phyloP scores from a whole-genome alignment of 2,113 vertebrate species.

The Percopsis transmontana region DNA sequence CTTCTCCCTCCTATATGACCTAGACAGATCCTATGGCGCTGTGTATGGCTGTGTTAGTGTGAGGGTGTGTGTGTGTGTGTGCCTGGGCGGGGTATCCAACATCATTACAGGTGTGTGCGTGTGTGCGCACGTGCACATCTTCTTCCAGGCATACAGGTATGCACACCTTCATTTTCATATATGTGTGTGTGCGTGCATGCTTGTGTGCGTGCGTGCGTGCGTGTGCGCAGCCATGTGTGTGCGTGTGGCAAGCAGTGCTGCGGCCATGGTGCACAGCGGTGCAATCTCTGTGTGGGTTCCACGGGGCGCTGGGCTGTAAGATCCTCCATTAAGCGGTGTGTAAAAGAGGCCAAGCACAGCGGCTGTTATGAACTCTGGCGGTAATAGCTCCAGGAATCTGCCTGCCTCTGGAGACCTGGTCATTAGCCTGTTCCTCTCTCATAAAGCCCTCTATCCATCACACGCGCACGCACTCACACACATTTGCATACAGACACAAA shows the following conservation, averaged over 20 bases:
- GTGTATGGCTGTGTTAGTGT: constrained; percentile 13
- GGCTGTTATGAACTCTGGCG: constrained; percentile 72
- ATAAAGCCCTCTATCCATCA: constrained; percentile 77
- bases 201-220: constrained; percentile 1
- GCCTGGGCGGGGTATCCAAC: background rate
- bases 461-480: constrained; percentile 34
- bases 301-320: constrained; percentile 57
- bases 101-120: constrained; percentile 3
- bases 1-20: constrained; percentile 69
- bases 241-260: constrained; percentile 1
- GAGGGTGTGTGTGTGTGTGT: constrained; percentile 13
- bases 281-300: constrained; percentile 52
- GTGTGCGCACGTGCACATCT: background rate
- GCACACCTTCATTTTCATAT: background rate
- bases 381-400: constrained; percentile 74
- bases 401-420: constrained; percentile 71
- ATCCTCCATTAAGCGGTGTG: constrained; percentile 63
- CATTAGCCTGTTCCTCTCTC: constrained; percentile 78
- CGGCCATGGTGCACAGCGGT: constrained; percentile 52
- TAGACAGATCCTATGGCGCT: constrained; percentile 49
- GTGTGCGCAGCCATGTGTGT: background rate
- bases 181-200: background rate
- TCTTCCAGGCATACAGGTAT: background rate
- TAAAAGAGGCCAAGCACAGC: constrained; percentile 71
- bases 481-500: background rate